Base-by-base conservation (phyloP, 1,140 invertebrate genomes). In the Galleria mellonella region DNA sequence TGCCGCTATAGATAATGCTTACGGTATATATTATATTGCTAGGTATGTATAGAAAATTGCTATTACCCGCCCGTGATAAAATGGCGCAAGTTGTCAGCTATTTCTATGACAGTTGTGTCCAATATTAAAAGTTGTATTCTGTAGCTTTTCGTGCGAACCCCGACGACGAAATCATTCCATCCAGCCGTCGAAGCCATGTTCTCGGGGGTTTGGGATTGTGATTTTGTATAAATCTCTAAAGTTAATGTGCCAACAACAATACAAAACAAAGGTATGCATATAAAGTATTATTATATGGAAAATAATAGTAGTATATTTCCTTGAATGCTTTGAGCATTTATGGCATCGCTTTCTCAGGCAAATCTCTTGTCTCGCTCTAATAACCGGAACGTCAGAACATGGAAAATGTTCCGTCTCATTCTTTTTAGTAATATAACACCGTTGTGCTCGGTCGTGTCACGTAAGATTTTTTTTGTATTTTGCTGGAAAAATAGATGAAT, bases 121-220 rank as follows among this genome's bases (percentile, higher is more conserved):
- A 64, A 62, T 62, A 65, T 64, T 32, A 70, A 62, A 72, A 49
- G 66, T 51, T 40, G 43, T 45, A 51, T 70, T 65, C 72, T 54
- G 53, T 59, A 68, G 75, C 64, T 73, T 71, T 74, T 72, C 77
- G 77, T 84, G 81, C 69, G 81, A 84, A 84, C 81, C 81, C 81
- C 81, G 79, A 79, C 79, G 81, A 81, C 81, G 74, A 84, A 82
- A 81, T 84, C 77, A 84, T 84, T 84, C 81, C 81, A 84, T 82
- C 81, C 81, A 82, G 77, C 75, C 77, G 75, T 84, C 77, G 77
- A 82, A 82, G 81, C 75, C 65, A 73, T 81, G 64, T 84, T 82
- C 75, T 82, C 76, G 72, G 77, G 77, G 77, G 77, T 81, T 82
- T 84, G 69, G 72, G 67, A 77, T 79, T 72, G 72, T 76, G 78